phyloP scores from a whole-genome alignment of 2,888 invertebrate species.

The Rhorus exstirpatorius region DNA sequence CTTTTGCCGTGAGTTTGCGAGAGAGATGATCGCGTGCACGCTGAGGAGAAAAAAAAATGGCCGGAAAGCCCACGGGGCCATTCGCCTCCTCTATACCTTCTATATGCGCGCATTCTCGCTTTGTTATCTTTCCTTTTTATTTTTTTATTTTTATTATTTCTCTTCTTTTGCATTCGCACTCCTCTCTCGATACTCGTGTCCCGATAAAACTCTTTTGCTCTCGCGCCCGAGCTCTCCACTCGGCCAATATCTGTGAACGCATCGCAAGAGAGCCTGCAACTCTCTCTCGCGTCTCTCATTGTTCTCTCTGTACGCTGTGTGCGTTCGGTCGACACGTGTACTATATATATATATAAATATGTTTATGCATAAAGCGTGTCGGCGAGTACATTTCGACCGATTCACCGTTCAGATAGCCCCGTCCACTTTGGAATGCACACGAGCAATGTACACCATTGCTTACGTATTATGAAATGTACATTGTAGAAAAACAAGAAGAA shows the following conservation, averaged over 20 bases:
- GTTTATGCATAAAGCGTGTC: slow-evolving; percentile 12
- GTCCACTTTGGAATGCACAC: slow-evolving; percentile 55
- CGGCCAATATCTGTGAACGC: slow-evolving; percentile 63
- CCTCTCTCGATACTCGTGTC: slow-evolving; percentile 64
- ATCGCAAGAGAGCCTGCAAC: slow-evolving; percentile 52
- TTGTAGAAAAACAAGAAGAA: slow-evolving; percentile 12
- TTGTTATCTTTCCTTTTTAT: slow-evolving; percentile 34
- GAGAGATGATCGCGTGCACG: slow-evolving; percentile 57
- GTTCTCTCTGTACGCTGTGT: slow-evolving; percentile 55
- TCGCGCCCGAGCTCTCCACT: slow-evolving; percentile 22
- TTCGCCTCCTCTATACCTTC: slow-evolving; percentile 39
- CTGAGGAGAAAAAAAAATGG: slow-evolving; percentile 42
- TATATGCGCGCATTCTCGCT: slow-evolving; percentile 45
- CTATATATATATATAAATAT: slow-evolving; percentile 1
- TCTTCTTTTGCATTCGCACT: slow-evolving; percentile 60
- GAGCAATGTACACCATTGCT: slow-evolving; percentile 38
- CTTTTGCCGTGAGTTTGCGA: slow-evolving; percentile 19
- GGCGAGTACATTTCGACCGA: slow-evolving; percentile 62
- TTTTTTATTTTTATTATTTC: slow-evolving; percentile 8
- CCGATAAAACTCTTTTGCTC: slow-evolving; percentile 64
- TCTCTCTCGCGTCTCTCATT: slow-evolving; percentile 54
- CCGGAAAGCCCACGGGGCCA: slow-evolving; percentile 64
- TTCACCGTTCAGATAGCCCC: slow-evolving; percentile 59
- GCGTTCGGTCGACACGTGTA: slow-evolving; percentile 13
- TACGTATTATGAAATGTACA: slow-evolving; percentile 16